Conservation (phyloP, 2,888 invertebrate genomes). For the Erebia palarica region DNA sequence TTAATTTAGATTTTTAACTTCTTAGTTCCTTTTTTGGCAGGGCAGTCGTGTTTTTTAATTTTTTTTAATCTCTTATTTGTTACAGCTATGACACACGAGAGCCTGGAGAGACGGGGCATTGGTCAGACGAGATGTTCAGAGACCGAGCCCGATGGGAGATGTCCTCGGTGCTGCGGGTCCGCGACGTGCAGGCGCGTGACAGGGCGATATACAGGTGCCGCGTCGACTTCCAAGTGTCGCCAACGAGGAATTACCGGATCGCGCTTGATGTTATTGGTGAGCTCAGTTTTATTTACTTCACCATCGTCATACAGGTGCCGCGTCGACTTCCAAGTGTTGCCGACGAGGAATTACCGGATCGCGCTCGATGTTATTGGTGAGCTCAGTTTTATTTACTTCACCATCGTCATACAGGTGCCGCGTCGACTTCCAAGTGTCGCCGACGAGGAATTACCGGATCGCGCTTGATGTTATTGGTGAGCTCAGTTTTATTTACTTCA, state of each 20-base stretch:
- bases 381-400: slow-evolving; percentile 42
- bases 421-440: slow-evolving; percentile 83
- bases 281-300: slow-evolving; percentile 42
- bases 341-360: slow-evolving; percentile 89
- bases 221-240: slow-evolving; percentile 83
- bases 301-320: slow-evolving; percentile 73
- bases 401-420: slow-evolving; percentile 73
- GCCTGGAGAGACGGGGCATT: slow-evolving; percentile 64
- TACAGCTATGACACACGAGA: slow-evolving; percentile 70
- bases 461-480: slow-evolving; percentile 80
- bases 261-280: slow-evolving; percentile 89
- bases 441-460: slow-evolving; percentile 87
- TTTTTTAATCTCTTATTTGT: slow-evolving; percentile 19
- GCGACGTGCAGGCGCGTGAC: slow-evolving; percentile 62
- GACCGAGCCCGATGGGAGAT: slow-evolving; percentile 85
- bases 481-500: slow-evolving; percentile 42
- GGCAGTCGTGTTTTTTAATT: too few relatives aligned
- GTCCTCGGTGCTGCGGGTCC: slow-evolving; percentile 60
- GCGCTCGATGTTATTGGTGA: slow-evolving; percentile 89
- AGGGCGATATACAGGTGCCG: slow-evolving; percentile 70
- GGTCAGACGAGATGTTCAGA: slow-evolving; percentile 82
- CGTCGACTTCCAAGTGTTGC: slow-evolving; percentile 83
- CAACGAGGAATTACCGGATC: slow-evolving; percentile 89
- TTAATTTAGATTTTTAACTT: too few relatives aligned
- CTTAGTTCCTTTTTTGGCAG: too few relatives aligned